Conservation (phyloP, 2,113 vertebrate species). For the Strigops habroptila region DNA sequence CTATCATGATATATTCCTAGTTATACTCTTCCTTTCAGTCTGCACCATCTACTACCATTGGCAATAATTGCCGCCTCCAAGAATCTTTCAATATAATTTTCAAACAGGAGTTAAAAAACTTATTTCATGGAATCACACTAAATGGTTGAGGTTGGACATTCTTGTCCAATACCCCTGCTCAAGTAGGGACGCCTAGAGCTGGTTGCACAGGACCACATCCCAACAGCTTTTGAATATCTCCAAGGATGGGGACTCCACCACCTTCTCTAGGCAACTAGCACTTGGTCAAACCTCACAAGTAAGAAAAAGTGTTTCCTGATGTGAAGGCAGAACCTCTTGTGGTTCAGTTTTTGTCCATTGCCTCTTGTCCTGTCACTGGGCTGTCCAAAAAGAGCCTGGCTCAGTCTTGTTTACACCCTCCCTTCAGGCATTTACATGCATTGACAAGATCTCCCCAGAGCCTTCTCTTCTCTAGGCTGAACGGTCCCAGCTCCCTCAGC, state of each 20-base stretch:
- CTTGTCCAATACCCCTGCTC: neutral
- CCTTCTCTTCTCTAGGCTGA: neutral
- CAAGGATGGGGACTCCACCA: neutral
- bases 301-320: neutral
- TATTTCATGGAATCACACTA: neutral
- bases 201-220: neutral
- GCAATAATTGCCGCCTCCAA: neutral
- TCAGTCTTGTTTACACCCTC: neutral
- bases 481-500: neutral
- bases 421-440: neutral
- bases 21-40: neutral
- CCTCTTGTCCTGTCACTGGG: neutral
- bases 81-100: neutral
- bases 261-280: neutral
- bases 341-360: neutral
- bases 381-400: neutral
- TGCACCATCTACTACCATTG: neutral
- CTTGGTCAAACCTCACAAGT: neutral
- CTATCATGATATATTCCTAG: neutral
- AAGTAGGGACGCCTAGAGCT: neutral
- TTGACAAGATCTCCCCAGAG: neutral
- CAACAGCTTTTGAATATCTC: neutral
- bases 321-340: neutral
- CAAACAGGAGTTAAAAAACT: neutral
- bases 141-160: neutral